phyloP scores from a whole-genome alignment of 2,113 vertebrate species.

The Pyrgilauda ruficollis region DNA sequence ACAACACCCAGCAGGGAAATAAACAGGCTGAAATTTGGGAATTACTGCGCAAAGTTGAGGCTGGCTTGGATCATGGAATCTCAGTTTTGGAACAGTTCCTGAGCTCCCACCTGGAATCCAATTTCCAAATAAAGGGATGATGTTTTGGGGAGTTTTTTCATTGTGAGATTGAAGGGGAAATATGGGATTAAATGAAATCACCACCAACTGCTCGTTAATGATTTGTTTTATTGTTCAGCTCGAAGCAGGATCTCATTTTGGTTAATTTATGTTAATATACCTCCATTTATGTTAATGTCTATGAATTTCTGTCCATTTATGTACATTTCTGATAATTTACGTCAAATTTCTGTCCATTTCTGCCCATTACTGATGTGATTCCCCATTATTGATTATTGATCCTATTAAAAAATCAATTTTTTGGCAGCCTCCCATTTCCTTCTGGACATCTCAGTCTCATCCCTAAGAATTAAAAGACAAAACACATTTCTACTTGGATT shows the following conservation, averaged over 20 bases:
- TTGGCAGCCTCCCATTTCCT: not conserved
- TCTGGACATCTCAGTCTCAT: no score
- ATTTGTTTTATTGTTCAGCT: not conserved
- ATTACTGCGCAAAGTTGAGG: rapidly evolving
- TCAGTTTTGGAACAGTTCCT: not conserved
- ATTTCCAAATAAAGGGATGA: not conserved
- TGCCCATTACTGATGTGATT: not conserved
- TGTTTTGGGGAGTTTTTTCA: not conserved
- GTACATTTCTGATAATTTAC: not conserved
- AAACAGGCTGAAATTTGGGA: not conserved
- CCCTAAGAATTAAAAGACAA: not conserved
- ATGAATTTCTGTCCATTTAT: not conserved
- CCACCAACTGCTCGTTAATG: not conserved
- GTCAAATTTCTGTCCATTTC: not conserved
- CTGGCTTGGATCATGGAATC: not conserved
- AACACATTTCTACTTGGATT: not conserved
- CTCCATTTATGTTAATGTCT: rapidly evolving
- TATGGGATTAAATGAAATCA: not conserved
- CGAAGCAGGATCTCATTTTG: not conserved
- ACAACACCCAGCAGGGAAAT: rapidly evolving
- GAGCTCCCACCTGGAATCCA: not conserved
- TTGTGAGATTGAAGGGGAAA: not conserved
- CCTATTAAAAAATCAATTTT: not conserved
- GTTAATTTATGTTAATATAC: rapidly evolving
- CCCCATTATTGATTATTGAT: not conserved